These are phyloP conservation scores for Lutjanus argentimaculatus DNA, from an alignment of 2,797 vertebrate genomes.

Conservation along the genomic window DNA sequence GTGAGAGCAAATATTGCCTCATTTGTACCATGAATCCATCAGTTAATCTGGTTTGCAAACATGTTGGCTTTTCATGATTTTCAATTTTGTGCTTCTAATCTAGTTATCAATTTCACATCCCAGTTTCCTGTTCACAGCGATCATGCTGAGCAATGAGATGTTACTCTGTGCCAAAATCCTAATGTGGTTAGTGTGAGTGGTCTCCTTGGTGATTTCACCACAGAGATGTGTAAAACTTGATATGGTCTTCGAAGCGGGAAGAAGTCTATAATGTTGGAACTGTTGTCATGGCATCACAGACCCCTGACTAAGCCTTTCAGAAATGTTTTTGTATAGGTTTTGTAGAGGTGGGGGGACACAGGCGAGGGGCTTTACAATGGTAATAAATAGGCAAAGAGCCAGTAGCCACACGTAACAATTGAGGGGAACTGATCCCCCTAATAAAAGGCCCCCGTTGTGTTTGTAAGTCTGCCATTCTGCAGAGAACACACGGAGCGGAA, in stretches of 20 bases:
- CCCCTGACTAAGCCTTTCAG: conserved; percentile 69
- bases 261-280: conserved; percentile 53
- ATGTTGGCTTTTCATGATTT: not conserved
- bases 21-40: not conserved
- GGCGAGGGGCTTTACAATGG: conserved; percentile 65
- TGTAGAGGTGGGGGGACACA: conserved; percentile 47
- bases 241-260: conserved; percentile 49
- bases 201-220: conserved; percentile 49
- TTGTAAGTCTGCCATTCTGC: conserved; percentile 44
- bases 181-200: conserved; percentile 10
- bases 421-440: conserved; percentile 53
- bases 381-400: conserved; percentile 74
- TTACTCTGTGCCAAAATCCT: not conserved
- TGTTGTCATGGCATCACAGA: conserved; percentile 76
- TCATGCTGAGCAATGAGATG: not conserved
- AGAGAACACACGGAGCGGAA: conserved; percentile 36
- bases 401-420: conserved; percentile 57
- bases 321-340: conserved; percentile 70
- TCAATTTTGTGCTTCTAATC: conserved; percentile 2
- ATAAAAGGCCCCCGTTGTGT: conserved; percentile 57
- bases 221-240: conserved; percentile 51
- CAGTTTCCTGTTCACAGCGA: not conserved
- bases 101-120: not conserved
- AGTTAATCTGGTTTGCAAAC: not conserved
- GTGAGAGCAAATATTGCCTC: not conserved